Base-by-base conservation (phyloP, 1,140 invertebrate species). In the Brachionus rotundiformis region DNA sequence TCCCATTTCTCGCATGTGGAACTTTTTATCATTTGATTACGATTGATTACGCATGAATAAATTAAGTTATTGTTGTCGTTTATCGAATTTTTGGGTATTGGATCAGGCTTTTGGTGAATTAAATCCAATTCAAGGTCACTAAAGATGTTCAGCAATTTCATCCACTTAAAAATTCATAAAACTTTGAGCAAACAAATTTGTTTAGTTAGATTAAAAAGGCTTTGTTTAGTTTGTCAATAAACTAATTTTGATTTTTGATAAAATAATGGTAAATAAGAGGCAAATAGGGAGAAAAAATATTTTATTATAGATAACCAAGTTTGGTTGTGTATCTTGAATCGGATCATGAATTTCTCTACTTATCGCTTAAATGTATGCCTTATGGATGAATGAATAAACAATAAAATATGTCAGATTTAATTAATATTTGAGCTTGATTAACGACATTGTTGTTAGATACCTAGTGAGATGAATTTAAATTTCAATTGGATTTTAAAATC, bases 31-130 rank as follows among this genome's bases (percentile, higher is more conserved):
- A 79, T 25, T 39, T 41, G 44, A 79, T 79, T 79, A 7, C 59
- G 76, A 79, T 79, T 47, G 16, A 79, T 54, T n/a, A 79, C 76
- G 31, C 76, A 79, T 27, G 76, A 59, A 63, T 79, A 79, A 59
- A 47, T n/a, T 16, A 73, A 44, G n/a, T 27, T 44, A 44, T 27
- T 25, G 41, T 41, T 41, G 1, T 73, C 39, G 41, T 23, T 73
- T 6, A 19, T 73, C 19, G 33, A 44, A 44, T 73, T 44, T 44
- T 27, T 73, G 5, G 19, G 16, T 25, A n/a, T 8, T 27, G 11
- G 36, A 25, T 27, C 39, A 39, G 19, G 19, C 19, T 59, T n/a
- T 29, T 54, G 47, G n/a, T n/a, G n/a, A 5, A 61, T 54, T 13
- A 79, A 25, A n/a, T 79, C 76, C 19, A 25, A 54, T 79, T 79